Base-by-base conservation (phyloP, 2,888 invertebrate species). In the Drosophila robusta region DNA sequence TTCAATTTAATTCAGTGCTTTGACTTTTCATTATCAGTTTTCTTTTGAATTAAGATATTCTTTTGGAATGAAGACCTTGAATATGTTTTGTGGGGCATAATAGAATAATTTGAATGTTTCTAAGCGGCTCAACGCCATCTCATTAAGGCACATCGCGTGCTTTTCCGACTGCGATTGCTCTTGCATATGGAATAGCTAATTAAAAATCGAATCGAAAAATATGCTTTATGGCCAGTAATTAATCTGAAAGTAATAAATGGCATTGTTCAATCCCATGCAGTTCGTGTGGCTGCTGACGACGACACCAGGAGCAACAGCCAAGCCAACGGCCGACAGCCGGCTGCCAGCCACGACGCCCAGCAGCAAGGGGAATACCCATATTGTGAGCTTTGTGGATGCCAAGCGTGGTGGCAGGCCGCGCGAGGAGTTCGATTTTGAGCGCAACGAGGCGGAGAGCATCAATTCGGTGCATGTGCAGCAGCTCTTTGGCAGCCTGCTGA, bases 361-460 rank as follows among this genome's bases (percentile, higher is more conserved):
- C 41, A 32, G 26, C 18, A 52, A 41, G 2, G 61, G 24, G 2
- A 75, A 72, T 11, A 65, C 63, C 12, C 89, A 90, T 29, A 90
- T 91, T 49, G 78, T 89, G 16, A 90, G 84, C 66, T 89, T 82
- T 57, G 80, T 90, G 4, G 70, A 80, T 51, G 77, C 74, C 36
- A 78, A 69, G 22, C 68, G 75, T 39, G 44, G 36, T 0, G 18
- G n/a, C 5, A 67, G 38, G 12, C 55, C 58, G 7, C 75, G 69
- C 5, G 70, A 78, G 18, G 90, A 90, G 47, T 89, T 90, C 49
- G 87, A 90, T 49, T 82, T 83, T 55, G 81, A 87, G 46, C 89
- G 71, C 18, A 86, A 76, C 14, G 75, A 71, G 41, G 70, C 71
- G 3, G 78, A 89, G 60, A 73, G 75, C 34, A 75, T 57, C 12